A percentile compares a stretch with the other conserved stretches of the same genome.
These are phyloP conservation scores for Enteromius anoplus DNA, from an alignment of 2,797 vertebrate genomes.

Conservation along the genomic window DNA sequence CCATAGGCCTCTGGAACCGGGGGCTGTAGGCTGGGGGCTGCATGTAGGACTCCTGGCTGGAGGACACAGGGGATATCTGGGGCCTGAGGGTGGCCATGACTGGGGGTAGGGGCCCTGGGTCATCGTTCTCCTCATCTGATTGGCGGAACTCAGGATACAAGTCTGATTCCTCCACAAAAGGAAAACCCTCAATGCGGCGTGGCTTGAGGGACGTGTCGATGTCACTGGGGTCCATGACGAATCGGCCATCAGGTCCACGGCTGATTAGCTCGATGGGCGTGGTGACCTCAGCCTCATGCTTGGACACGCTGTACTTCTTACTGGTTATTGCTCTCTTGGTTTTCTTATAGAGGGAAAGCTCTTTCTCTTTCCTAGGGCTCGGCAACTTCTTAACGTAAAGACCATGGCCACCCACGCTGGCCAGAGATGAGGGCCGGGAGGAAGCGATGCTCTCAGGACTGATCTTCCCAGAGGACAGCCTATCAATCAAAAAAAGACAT, in stretches of 20 bases:
- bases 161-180: constrained; percentile 98
- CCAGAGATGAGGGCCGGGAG: constrained; percentile 77
- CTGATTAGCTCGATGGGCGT: constrained; percentile 99
- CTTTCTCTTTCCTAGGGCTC: constrained; percentile 90
- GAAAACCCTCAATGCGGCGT: constrained; percentile 95
- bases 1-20: constrained; percentile 90
- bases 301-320: constrained; percentile 98
- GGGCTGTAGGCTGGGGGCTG: constrained; percentile 98
- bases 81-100: constrained; percentile 93
- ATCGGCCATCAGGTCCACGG: constrained; percentile 95
- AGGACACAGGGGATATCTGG: constrained; percentile 95
- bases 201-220: constrained; percentile 81
- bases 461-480: constrained; percentile 97
- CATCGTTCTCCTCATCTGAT: constrained; percentile 98
- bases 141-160: constrained; percentile 99
- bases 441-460: constrained; percentile 94
- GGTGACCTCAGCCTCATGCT: constrained; percentile 93
- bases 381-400: constrained; percentile 91
- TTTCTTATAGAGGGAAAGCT: constrained; percentile 97
- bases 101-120: constrained; percentile 86
- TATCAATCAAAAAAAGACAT: constrained; percentile 64
- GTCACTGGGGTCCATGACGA: constrained; percentile 87
- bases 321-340: constrained; percentile 98
- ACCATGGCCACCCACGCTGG: constrained; percentile 84
- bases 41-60: constrained; percentile 96